phyloP scores from a whole-genome alignment of 1,140 invertebrate species.

The Homarus americanus region DNA sequence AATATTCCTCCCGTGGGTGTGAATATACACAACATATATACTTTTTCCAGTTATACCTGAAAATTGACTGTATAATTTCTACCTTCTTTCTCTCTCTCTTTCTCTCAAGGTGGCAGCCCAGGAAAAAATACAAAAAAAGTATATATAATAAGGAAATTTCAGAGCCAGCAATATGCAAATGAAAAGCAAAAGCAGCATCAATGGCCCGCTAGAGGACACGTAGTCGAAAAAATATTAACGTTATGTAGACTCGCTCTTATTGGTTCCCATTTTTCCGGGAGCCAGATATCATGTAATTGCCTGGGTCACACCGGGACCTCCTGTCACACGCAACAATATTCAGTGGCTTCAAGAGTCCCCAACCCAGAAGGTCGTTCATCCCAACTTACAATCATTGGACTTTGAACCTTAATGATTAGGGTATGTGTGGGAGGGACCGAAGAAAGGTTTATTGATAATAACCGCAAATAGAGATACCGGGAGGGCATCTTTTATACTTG shows the following conservation, averaged over 20 bases:
- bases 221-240: constrained; percentile 37
- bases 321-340: constrained; percentile 10
- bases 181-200: constrained; percentile 61
- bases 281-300: constrained; percentile 53
- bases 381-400: not conserved
- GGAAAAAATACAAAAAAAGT: not conserved
- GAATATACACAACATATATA: too few species aligned
- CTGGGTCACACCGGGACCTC: constrained; percentile 40
- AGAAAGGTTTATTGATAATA: not conserved
- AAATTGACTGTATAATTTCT: too few species aligned
- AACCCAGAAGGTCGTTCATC: not conserved
- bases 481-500: too few species aligned
- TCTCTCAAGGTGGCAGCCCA: not conserved
- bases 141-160: constrained; percentile 38
- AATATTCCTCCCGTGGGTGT: too few species aligned
- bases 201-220: constrained; percentile 38
- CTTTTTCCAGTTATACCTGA: too few species aligned
- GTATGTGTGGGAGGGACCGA: too few species aligned
- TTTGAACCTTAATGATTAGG: not conserved
- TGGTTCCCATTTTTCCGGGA: constrained; percentile 41
- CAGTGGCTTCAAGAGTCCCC: not conserved
- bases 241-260: constrained; percentile 56
- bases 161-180: constrained; percentile 57
- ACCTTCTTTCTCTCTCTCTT: not conserved
- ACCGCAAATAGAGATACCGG: too few species aligned